Conservation (phyloP, 2,113 vertebrate species). For the Tenebrosternarchus preto region DNA sequence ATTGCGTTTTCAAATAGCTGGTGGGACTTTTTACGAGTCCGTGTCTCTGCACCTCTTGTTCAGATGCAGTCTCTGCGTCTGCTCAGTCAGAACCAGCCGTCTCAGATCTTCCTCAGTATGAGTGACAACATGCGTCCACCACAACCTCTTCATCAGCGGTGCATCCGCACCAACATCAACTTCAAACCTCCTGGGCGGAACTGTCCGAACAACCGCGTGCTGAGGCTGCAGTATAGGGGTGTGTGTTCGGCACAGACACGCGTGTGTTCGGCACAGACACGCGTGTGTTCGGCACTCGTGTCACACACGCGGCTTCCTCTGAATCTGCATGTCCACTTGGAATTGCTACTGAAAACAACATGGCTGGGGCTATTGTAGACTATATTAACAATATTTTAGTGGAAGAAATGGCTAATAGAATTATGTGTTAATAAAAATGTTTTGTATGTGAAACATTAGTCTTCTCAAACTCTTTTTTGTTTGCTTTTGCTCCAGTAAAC, state of each 20-base stretch:
- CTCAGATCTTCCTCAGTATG: slow-evolving; percentile 97
- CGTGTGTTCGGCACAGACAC: slow-evolving; percentile 58
- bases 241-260: slow-evolving; percentile 57
- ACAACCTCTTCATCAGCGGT: slow-evolving; percentile 91
- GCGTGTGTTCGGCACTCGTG: slow-evolving; percentile 60
- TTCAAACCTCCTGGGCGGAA: slow-evolving; percentile 93
- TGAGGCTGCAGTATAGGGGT: slow-evolving; percentile 96
- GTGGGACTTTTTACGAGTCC: no score
- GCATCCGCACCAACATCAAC: slow-evolving; percentile 97
- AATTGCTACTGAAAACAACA: no score
- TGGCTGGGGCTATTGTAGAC: no score
- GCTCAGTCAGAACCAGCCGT: slow-evolving; percentile 94
- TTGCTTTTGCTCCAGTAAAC: slow-evolving; percentile 63
- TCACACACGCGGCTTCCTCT: background rate
- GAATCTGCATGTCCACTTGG: no score
- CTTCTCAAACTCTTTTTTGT: background rate
- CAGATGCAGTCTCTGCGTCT: slow-evolving; percentile 96
- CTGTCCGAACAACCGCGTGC: slow-evolving; percentile 92
- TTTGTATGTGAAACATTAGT: no score
- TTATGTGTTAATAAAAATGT: no score
- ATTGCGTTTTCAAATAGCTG: no score
- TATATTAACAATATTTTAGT: no score
- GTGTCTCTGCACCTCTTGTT: slow-evolving; percentile 11
- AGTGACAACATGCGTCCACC: slow-evolving; percentile 93
- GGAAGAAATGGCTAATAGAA: no score